Conservation (phyloP, 2,888 invertebrate species). For the Crepidodera aurea region DNA sequence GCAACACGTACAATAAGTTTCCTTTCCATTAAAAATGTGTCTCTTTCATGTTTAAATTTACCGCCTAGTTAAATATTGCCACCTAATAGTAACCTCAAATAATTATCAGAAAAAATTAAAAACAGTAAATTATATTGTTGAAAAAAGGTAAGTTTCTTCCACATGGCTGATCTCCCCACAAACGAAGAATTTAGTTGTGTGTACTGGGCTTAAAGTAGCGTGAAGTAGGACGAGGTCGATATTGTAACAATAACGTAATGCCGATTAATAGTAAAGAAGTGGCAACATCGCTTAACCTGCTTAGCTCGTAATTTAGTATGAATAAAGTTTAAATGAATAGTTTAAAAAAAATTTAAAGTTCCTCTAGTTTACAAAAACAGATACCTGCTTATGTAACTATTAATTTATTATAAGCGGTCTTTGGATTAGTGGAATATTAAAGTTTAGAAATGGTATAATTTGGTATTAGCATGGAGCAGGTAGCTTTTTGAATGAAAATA, state of each 20-base stretch:
- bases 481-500: no score
- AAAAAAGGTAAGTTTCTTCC: constrained; percentile 29
- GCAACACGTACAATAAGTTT: no score
- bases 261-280: not conserved
- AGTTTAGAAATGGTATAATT: no score
- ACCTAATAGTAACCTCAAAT: no score
- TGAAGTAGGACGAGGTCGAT: constrained; percentile 62
- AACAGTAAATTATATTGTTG: constrained; percentile 8
- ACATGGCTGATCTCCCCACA: constrained; percentile 39
- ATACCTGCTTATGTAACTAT: no score
- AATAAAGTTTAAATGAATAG: not conserved
- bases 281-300: constrained; percentile 3
- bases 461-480: no score
- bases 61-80: no score
- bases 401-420: no score
- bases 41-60: no score
- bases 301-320: not conserved
- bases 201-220: constrained; percentile 57
- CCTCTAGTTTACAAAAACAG: no score
- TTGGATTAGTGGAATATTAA: no score
- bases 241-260: constrained; percentile 57
- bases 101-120: not conserved
- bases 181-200: constrained; percentile 49
- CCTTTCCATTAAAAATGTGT: no score
- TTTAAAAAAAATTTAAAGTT: not conserved